These are phyloP conservation scores for Isurus oxyrinchus DNA, from an alignment of 2,113 vertebrate species.

Conservation along the genomic window DNA sequence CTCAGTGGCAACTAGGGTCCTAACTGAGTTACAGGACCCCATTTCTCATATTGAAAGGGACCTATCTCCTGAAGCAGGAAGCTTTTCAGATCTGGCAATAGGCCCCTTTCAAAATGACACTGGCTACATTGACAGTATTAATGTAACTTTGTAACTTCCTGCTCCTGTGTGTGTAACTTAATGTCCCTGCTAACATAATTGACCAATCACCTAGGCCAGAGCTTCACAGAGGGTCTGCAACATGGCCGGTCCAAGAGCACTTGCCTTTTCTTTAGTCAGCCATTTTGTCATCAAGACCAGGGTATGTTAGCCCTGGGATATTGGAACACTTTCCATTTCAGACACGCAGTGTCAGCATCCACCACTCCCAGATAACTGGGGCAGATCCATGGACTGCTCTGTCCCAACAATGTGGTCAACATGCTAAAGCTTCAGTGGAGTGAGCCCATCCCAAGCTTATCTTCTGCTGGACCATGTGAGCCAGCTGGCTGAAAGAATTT, in stretches of 20 bases:
- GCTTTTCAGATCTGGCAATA: not conserved
- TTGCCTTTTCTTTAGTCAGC: not conserved
- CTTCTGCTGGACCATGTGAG: too few species aligned
- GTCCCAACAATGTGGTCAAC: not conserved
- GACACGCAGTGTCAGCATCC: not conserved
- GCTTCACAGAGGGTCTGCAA: not conserved
- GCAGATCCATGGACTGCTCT: not conserved
- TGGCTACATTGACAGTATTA: not conserved
- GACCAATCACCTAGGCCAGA: not conserved
- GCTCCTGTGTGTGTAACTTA: not conserved
- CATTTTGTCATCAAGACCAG: not conserved
- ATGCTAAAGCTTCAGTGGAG: not conserved
- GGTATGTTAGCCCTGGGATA: not conserved
- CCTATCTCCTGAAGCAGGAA: not conserved
- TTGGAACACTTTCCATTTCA: not conserved
- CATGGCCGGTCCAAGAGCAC: not conserved
- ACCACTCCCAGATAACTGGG: not conserved
- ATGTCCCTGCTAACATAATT: not conserved
- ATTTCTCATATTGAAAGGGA: not conserved
- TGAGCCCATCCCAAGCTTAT: not conserved
- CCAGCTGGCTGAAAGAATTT: not conserved
- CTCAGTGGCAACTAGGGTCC: not conserved
- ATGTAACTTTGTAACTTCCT: not conserved
- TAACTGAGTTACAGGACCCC: not conserved
- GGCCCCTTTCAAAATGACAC: not conserved